A percentile compares a stretch with the other conserved stretches of the same genome.
Conservation (phyloP, 64 coral and sea anemone species). For the Exaiptasia diaphana region DNA sequence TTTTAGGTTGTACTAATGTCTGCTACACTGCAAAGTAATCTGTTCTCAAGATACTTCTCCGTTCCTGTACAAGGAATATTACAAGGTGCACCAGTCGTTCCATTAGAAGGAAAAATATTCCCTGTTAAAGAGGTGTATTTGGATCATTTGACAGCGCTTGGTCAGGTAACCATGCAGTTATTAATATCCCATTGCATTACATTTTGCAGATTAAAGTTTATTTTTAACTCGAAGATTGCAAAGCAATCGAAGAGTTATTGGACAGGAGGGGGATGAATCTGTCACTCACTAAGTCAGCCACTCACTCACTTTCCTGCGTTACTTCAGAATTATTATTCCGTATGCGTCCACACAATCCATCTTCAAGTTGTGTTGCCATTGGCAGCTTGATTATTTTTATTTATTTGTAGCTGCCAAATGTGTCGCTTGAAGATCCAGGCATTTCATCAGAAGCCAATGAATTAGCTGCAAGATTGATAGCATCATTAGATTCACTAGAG, state of each 20-base stretch:
- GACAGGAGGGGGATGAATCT: too few relatives aligned
- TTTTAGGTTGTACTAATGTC: constrained; percentile 87
- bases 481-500: background rate
- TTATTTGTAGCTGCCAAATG: constrained; percentile 54
- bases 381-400: too few relatives aligned
- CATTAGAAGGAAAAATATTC: constrained; percentile 77
- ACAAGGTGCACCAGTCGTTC: constrained; percentile 91
- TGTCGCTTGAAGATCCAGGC: constrained; percentile 66
- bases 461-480: constrained; percentile 59
- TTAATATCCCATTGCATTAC: background rate
- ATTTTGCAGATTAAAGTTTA: too few relatives aligned
- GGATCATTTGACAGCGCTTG: constrained; percentile 57
- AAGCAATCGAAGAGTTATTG: too few relatives aligned
- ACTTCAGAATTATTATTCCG: too few relatives aligned
- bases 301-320: too few relatives aligned
- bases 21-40: constrained; percentile 92
- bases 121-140: constrained; percentile 82
- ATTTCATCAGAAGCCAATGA: constrained; percentile 60
- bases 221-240: too few relatives aligned
- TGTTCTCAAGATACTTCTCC: constrained; percentile 94
- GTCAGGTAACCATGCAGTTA: background rate
- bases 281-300: too few relatives aligned
- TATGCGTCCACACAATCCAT: too few relatives aligned
- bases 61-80: constrained; percentile 74
- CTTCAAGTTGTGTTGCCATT: background rate